phyloP scores from a whole-genome alignment of 23 tunicate genomes.

The Trididemnum clinides region DNA sequence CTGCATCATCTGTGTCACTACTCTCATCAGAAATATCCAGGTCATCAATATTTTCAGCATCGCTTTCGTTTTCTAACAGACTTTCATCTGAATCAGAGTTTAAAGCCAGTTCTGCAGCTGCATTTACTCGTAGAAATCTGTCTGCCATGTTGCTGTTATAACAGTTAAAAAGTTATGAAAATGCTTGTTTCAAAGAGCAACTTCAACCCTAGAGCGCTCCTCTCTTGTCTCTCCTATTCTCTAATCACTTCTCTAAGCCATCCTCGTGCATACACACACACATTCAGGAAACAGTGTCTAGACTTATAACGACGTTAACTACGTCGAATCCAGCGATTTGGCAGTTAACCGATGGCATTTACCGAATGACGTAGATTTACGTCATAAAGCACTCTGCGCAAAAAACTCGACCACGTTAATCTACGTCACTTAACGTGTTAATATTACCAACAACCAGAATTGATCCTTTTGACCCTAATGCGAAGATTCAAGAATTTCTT shows the following conservation, averaged over 20 bases:
- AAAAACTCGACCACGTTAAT: constrained; percentile 32
- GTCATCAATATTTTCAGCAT: constrained; percentile 26
- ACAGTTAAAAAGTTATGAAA: constrained; percentile 27
- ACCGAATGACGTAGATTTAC: constrained; percentile 30
- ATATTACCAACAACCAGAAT: too few species aligned
- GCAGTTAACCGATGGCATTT: constrained; percentile 26
- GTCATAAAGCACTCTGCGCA: constrained; percentile 39
- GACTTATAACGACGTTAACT: constrained; percentile 32
- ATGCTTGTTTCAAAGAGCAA: constrained; percentile 33
- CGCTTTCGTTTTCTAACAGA: constrained; percentile 31
- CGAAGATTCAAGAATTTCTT: too few species aligned
- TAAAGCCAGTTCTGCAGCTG: constrained; percentile 26
- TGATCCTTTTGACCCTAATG: too few species aligned
- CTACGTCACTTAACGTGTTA: constrained; percentile 37
- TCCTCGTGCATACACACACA: constrained; percentile 32
- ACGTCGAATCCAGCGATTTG: constrained; percentile 36
- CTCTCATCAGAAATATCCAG: constrained; percentile 13
- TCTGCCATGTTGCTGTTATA: constrained; percentile 36
- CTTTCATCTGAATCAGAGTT: constrained; percentile 37
- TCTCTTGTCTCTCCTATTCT: constrained; percentile 34
- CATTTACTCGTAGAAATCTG: constrained; percentile 27
- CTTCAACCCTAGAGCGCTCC: constrained; percentile 36
- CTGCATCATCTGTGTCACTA: constrained; percentile 29
- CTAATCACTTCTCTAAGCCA: constrained; percentile 35
- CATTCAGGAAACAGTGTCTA: constrained; percentile 27